Percentiles rank a stretch among this genome's conserved stretches.
Evolutionary conservation across 2,113 vertebrate species (phyloP).

Genomic region (Leucoraja erinaceus): DNA sequence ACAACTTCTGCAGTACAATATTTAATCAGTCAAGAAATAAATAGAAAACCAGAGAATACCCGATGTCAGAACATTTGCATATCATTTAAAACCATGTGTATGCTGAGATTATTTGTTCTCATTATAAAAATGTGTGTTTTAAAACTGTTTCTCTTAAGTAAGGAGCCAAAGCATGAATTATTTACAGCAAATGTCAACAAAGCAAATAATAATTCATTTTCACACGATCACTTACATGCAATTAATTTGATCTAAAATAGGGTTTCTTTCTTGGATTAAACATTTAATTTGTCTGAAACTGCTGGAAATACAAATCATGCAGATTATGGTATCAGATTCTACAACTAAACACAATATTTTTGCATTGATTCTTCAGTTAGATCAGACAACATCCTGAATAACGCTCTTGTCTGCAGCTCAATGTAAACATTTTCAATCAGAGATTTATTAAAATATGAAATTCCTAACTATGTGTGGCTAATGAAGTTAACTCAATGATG

Average conservation of each 20-base stretch:
- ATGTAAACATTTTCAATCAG: background rate
- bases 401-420: background rate
- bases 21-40: background rate
- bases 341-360: background rate
- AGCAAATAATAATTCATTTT: background rate
- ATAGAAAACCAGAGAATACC: background rate
- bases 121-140: background rate
- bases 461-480: background rate
- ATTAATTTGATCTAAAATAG: background rate
- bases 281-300: background rate
- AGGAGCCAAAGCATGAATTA: background rate
- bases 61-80: background rate
- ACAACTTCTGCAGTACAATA: background rate
- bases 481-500: background rate
- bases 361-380: background rate
- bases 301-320: background rate
- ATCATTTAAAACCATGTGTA: background rate
- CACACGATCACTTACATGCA: background rate
- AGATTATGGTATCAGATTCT: background rate
- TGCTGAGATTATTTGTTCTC: background rate
- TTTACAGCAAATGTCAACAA: background rate
- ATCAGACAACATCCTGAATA: background rate
- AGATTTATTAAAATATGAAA: background rate
- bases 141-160: background rate
- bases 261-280: background rate